These are phyloP conservation scores for Mellivora capensis DNA, from an alignment of 2,113 vertebrate species.

Conservation along the genomic window DNA sequence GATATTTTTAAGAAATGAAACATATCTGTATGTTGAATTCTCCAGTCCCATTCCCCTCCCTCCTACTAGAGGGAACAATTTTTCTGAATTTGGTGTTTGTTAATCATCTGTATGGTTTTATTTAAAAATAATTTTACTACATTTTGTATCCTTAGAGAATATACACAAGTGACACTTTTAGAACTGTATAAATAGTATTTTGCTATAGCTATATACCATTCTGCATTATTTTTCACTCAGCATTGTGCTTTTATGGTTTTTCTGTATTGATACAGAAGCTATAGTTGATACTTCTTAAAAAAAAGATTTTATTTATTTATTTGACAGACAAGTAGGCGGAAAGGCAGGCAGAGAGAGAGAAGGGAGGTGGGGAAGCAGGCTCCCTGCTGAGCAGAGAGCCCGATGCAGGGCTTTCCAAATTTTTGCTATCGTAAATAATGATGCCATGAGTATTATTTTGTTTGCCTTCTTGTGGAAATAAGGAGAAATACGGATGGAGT, in stretches of 20 bases:
- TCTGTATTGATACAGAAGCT: background rate
- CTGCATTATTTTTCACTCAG: background rate
- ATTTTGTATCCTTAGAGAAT: background rate
- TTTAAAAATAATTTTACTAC: background rate
- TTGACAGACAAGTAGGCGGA: too few relatives aligned
- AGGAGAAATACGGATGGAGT: background rate
- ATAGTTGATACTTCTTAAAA: too few relatives aligned
- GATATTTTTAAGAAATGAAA: conserved; percentile 1
- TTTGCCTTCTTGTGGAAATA: background rate
- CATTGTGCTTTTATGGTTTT: background rate
- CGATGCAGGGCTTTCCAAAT: background rate
- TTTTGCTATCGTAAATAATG: background rate
- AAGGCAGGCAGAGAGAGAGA: too few relatives aligned
- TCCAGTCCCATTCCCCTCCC: background rate
- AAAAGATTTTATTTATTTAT: too few relatives aligned
- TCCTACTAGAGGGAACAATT: background rate
- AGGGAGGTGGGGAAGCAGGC: too few relatives aligned
- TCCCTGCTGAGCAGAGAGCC: too few relatives aligned
- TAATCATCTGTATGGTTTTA: background rate
- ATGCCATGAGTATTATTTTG: background rate
- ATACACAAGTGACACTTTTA: background rate
- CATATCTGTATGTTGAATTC: background rate
- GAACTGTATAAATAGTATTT: background rate
- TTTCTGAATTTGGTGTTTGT: background rate
- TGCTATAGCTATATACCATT: background rate